Percentiles rank a stretch among this genome's conserved stretches.
These are phyloP conservation scores for Pogonophryne albipinna DNA, from an alignment of 2,797 vertebrate genomes.

Conservation along the genomic window DNA sequence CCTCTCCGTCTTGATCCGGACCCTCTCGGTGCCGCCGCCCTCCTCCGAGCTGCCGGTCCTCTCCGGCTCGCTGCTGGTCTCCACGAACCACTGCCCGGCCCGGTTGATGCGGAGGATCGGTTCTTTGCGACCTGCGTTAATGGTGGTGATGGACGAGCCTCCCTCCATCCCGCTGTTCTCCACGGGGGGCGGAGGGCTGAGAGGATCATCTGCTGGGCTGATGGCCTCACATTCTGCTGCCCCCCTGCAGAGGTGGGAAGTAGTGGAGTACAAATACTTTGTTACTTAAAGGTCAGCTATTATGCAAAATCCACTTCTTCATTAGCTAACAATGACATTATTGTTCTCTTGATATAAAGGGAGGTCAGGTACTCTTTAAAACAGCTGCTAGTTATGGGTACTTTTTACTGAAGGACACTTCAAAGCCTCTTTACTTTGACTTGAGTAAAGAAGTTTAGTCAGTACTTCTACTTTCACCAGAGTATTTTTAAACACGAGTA, in stretches of 20 bases:
- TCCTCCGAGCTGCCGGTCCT: constrained; percentile 85
- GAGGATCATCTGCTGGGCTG: constrained; percentile 91
- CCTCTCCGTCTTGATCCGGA: constrained; percentile 94
- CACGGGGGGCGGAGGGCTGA: constrained; percentile 90
- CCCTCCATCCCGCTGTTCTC: constrained; percentile 88
- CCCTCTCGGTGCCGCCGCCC: constrained; percentile 87
- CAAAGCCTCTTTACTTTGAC: too few species aligned
- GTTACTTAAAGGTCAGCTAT: too few species aligned
- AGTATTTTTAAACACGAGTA: too few species aligned
- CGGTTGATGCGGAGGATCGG: constrained; percentile 95
- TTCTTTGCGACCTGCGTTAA: constrained; percentile 87
- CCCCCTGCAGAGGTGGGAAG: constrained; percentile 58
- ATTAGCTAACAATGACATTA: too few species aligned
- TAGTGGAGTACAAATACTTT: too few species aligned
- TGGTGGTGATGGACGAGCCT: constrained; percentile 79
- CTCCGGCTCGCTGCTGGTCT: constrained; percentile 84
- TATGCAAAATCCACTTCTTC: too few species aligned
- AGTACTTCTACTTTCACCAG: too few species aligned
- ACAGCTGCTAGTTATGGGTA: too few species aligned
- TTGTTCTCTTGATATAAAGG: too few species aligned
- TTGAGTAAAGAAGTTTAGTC: too few species aligned
- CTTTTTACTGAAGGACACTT: too few species aligned
- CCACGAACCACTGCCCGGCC: constrained; percentile 97
- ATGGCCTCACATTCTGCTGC: constrained; percentile 73
- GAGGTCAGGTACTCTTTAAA: too few species aligned